Evolutionary conservation across 2,888 invertebrate genomes (phyloP).

Genomic region (Argynnis bischoffii): DNA sequence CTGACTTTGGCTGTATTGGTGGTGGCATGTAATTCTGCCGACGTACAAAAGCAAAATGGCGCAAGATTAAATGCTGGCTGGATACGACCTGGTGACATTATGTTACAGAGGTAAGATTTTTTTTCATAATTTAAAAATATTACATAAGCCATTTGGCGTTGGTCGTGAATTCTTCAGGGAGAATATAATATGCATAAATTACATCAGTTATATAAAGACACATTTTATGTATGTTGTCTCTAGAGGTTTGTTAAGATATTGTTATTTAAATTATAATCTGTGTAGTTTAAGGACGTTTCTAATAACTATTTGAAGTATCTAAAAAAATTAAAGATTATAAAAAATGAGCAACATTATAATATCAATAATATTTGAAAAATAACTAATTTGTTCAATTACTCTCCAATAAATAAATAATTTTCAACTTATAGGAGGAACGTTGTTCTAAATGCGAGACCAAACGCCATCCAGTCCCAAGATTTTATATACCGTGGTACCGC

Average conservation of each 20-base stretch:
- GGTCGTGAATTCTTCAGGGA: too few species aligned
- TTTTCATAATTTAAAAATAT: neutral
- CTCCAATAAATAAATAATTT: neutral
- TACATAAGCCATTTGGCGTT: too few species aligned
- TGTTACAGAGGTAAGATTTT: slow-evolving; percentile 51
- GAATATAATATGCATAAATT: too few species aligned
- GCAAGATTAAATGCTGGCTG: slow-evolving; percentile 50
- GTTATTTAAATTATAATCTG: too few species aligned
- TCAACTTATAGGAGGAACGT: neutral
- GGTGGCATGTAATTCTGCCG: slow-evolving; percentile 41
- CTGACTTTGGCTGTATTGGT: slow-evolving; percentile 42
- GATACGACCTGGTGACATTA: slow-evolving; percentile 47
- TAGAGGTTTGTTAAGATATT: too few species aligned
- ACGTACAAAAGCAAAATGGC: slow-evolving; percentile 42
- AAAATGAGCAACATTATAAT: too few species aligned
- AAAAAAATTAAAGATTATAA: too few species aligned
- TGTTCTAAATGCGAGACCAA: neutral
- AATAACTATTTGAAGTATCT: too few species aligned
- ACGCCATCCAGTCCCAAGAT: neutral
- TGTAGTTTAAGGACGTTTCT: too few species aligned
- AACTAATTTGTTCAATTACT: neutral
- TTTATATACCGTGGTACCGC: neutral
- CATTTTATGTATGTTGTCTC: too few species aligned
- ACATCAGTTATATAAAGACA: too few species aligned
- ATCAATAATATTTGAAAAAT: too few species aligned